These are phyloP conservation scores for Petromus typicus DNA, from an alignment of 2,113 vertebrate genomes.

Conservation along the genomic window DNA sequence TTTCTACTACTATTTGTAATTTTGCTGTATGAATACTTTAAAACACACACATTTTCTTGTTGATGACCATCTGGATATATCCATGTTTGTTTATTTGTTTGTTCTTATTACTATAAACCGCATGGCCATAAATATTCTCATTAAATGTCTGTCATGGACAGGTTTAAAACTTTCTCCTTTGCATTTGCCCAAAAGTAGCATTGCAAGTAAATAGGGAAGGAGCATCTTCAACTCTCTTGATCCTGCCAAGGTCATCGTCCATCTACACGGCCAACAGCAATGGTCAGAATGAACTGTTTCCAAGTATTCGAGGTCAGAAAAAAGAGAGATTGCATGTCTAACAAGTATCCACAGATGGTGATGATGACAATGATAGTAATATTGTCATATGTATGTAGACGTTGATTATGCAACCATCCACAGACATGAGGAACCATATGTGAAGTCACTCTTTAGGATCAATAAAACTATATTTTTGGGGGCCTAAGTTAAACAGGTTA, in stretches of 20 bases:
- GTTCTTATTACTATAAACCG: background rate
- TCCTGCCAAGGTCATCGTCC: background rate
- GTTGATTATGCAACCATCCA: constrained; percentile 52
- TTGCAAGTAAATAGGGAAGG: background rate
- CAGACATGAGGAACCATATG: constrained; percentile 53
- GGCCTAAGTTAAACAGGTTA: constrained; percentile 59
- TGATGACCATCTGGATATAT: background rate
- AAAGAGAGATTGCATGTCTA: background rate
- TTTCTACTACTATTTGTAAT: background rate
- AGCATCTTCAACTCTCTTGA: background rate
- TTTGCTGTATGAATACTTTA: background rate
- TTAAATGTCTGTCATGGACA: background rate
- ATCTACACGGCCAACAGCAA: background rate
- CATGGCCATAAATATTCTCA: background rate
- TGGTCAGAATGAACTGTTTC: background rate
- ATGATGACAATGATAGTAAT: background rate
- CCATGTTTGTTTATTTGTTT: background rate
- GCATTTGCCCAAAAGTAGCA: background rate
- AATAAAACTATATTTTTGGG: constrained; percentile 49
- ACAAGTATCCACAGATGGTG: background rate
- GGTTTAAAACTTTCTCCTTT: background rate
- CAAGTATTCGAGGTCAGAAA: background rate
- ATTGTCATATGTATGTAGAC: background rate
- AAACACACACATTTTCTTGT: constrained; percentile 1
- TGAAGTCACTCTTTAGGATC: constrained; percentile 54